Evolutionary conservation across 2,888 invertebrate genomes (phyloP), one percentile per base, ranked within the genome.

Genomic region (Troides aeacus): DNA sequence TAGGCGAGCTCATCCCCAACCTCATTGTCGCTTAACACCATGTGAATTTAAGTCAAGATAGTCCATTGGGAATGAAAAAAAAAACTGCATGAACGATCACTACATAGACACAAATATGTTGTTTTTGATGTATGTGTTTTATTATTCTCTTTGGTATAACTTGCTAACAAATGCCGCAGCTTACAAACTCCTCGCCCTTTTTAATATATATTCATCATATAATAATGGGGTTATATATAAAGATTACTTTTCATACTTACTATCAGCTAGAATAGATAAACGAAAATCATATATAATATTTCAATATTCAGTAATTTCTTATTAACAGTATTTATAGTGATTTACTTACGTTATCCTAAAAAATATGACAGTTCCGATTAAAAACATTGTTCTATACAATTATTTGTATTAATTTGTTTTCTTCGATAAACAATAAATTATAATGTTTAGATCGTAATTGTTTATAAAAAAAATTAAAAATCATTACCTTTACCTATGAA

Each of bases 271-370:
- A 66, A 36, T 36, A 61, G 36, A 53, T 18, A 39, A 53, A 15
- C 23, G 53, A 53, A n/a, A 18, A 53, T 53, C 7, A 53, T 18
- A 21, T 1, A 21, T 21, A 21, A 21, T 6, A 6, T n/a, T 53
- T 6, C 53, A 53, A 53, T n/a, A n/a, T 53, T 2, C n/a, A 53
- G 1, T n/a, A 53, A 18, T n/a, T 53, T 18, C n/a, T 53, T 50
- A 50, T 50, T 50, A 53, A 53, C 53, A 53, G 21, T 7, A 42
- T 12, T n/a, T 3, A 6, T 24, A 17, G 24, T 18, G 23, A 6
- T 30, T 36, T 36, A 68, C 68, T 63, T 63, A 68, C 68, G 36
- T 50, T 63, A 57, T 68, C 68, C 62, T 68, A 36, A 63, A 68
- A 18, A 42, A 42, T 15, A 58, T 23, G 63, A 36, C 59, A 24